A percentile compares a stretch with the other conserved stretches of the same genome.
Conservation (phyloP, 2,888 invertebrate genomes). For the Galerucella nymphaeae region DNA sequence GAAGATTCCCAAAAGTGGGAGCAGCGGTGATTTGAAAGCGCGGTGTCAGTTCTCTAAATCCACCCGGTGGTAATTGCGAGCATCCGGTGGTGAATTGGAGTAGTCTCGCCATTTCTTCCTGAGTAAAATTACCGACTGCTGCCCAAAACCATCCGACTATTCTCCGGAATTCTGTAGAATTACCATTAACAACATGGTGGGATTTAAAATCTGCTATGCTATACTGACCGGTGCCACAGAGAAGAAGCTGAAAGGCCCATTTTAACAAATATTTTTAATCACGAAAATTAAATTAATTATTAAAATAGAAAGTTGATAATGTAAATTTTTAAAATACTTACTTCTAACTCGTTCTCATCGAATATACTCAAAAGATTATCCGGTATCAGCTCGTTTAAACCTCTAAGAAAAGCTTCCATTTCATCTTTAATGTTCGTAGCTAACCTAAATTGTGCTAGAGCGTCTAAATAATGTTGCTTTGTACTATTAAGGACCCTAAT, state of each 20-base stretch:
- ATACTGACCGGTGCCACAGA: conserved; percentile 94
- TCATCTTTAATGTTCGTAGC: conserved; percentile 85
- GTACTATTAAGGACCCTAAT: conserved; percentile 79
- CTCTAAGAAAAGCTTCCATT: conserved; percentile 89
- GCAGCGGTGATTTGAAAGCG: conserved; percentile 93
- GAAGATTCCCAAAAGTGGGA: conserved; percentile 89
- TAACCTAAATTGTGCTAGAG: conserved; percentile 88
- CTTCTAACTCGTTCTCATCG: conserved; percentile 96
- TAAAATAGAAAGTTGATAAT: neutral
- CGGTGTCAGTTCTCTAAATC: conserved; percentile 89
- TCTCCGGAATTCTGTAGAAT: conserved; percentile 83
- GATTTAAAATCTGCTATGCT: conserved; percentile 90
- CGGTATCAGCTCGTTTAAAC: conserved; percentile 90
- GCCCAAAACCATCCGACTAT: conserved; percentile 93
- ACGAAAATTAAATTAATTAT: conserved; percentile 3
- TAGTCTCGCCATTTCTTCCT: conserved; percentile 91
- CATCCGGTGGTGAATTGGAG: conserved; percentile 95
- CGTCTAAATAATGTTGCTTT: conserved; percentile 87
- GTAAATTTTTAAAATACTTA: conserved; percentile 60
- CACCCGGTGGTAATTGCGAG: conserved; percentile 90
- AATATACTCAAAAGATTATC: conserved; percentile 94
- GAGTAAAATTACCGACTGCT: conserved; percentile 87
- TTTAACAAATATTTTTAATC: conserved; percentile 49
- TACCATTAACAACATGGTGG: conserved; percentile 87
- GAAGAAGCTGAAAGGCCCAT: conserved; percentile 75